Conservation (phyloP, 2,113 vertebrate species). For the Festucalex cinctus region DNA sequence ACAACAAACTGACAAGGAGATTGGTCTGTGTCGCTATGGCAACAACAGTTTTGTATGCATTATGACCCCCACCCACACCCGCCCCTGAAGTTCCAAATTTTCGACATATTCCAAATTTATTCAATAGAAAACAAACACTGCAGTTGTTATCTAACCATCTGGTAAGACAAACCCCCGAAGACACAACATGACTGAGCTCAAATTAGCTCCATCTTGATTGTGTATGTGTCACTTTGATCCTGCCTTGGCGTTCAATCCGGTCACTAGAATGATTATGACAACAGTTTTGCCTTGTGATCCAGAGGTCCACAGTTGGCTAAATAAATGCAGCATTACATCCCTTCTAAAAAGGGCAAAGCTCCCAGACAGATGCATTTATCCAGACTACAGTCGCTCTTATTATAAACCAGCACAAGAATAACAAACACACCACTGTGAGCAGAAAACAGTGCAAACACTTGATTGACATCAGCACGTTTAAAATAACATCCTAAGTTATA, state of each 20-base stretch:
- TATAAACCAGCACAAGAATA: conserved; percentile 45
- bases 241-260: neutral
- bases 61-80: neutral
- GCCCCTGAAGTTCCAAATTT: neutral
- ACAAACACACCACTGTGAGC: conserved; percentile 33
- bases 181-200: neutral
- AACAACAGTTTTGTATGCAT: conserved; percentile 18
- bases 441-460: neutral
- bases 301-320: neutral
- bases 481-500: neutral
- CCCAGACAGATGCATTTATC: conserved; percentile 19
- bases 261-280: neutral
- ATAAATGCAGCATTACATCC: neutral
- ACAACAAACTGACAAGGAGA: conserved; percentile 10
- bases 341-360: neutral
- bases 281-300: neutral
- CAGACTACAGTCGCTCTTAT: conserved; percentile 31
- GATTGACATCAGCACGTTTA: neutral
- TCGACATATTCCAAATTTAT: neutral
- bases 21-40: conserved; percentile 32
- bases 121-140: neutral
- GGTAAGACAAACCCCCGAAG: neutral
- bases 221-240: neutral
- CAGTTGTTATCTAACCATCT: neutral
- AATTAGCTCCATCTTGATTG: neutral